These are phyloP conservation scores for Mercenaria mercenaria DNA, from an alignment of 1,140 invertebrate species.

Conservation along the genomic window DNA sequence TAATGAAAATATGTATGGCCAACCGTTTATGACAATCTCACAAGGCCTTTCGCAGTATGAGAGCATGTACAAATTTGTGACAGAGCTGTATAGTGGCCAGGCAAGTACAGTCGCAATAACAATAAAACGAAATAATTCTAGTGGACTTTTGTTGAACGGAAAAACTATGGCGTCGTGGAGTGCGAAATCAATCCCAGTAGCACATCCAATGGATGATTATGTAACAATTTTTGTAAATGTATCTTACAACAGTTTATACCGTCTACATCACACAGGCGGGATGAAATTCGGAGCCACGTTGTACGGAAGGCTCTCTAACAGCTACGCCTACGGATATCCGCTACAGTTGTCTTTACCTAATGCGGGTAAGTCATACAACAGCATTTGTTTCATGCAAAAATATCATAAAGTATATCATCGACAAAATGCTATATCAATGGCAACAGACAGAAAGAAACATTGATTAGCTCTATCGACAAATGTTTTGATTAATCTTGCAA, in stretches of 20 bases:
- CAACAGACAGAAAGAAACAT: too few species aligned
- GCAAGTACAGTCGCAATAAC: neutral
- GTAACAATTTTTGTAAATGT: neutral
- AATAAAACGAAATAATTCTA: neutral
- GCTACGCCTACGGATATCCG: neutral
- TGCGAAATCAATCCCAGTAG: neutral
- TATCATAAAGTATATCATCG: too few species aligned
- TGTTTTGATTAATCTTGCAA: too few species aligned
- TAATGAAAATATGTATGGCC: neutral
- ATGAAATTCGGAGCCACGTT: neutral
- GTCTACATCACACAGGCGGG: neutral
- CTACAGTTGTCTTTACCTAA: neutral
- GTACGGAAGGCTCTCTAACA: neutral
- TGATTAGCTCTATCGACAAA: too few species aligned
- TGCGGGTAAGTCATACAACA: too few species aligned
- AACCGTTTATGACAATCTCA: neutral
- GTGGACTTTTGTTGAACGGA: neutral
- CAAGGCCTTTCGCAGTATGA: conserved; percentile 1
- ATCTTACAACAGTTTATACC: neutral
- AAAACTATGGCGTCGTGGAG: neutral
- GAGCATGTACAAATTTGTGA: neutral
- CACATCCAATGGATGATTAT: neutral
- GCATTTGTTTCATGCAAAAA: too few species aligned
- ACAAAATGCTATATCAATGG: too few species aligned
- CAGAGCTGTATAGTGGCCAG: neutral